phyloP scores from a whole-genome alignment of 2,113 vertebrate genomes.

The Silurus glanis region DNA sequence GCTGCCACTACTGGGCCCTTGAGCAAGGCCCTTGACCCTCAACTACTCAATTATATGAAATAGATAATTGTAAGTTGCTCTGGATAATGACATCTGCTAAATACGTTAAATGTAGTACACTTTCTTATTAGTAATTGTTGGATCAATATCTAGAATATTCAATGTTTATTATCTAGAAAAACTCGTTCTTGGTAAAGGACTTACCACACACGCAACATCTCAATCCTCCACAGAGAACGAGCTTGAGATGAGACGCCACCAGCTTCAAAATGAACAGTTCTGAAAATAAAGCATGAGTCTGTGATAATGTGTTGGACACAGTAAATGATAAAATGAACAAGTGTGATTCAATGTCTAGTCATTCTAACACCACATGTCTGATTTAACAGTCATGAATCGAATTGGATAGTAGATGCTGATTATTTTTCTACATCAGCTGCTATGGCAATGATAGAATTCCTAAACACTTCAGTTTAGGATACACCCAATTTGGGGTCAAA shows the following conservation, averaged over 20 bases:
- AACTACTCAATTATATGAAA: too few relatives aligned
- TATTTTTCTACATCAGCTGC: not conserved
- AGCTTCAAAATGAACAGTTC: slow-evolving; percentile 87
- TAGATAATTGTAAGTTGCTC: too few relatives aligned
- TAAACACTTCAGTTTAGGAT: not conserved
- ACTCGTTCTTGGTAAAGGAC: not conserved
- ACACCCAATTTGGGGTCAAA: not conserved
- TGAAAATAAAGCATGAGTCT: slow-evolving; percentile 58
- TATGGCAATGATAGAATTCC: not conserved
- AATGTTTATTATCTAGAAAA: not conserved
- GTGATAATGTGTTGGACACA: not conserved
- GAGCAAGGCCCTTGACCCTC: too few relatives aligned
- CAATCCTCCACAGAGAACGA: slow-evolving; percentile 92
- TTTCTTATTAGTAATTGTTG: too few relatives aligned
- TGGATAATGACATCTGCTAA: too few relatives aligned
- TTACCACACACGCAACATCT: slow-evolving; percentile 90
- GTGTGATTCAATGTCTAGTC: not conserved
- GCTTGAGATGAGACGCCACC: slow-evolving; percentile 85
- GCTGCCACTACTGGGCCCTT: too few relatives aligned
- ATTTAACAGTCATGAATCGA: not conserved
- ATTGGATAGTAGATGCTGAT: not conserved
- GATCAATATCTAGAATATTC: not conserved
- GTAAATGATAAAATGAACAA: not conserved
- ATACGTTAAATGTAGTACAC: too few relatives aligned
- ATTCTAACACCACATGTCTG: not conserved